These are phyloP conservation scores for Oxyura jamaicensis DNA, from an alignment of 2,113 vertebrate species.

Conservation along the genomic window DNA sequence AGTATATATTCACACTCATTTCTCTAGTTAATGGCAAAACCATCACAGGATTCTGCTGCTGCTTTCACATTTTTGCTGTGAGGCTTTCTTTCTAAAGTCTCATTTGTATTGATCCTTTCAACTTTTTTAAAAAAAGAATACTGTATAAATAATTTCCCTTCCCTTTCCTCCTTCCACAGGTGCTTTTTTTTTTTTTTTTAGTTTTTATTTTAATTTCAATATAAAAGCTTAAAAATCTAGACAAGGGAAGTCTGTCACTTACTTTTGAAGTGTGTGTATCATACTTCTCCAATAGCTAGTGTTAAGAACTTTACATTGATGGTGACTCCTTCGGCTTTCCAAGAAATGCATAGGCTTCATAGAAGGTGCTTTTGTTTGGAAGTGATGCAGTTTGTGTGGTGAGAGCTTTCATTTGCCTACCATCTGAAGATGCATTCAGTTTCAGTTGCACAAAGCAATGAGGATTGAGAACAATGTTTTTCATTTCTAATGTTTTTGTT, in stretches of 20 bases:
- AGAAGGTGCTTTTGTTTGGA: not conserved
- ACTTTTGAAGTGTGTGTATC: not conserved
- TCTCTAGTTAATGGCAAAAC: not conserved
- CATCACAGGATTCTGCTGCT: not conserved
- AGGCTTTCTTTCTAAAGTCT: not conserved
- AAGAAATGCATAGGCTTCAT: not conserved
- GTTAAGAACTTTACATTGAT: not conserved
- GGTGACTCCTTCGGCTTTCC: not conserved
- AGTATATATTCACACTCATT: not conserved
- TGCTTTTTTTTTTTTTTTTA: not conserved
- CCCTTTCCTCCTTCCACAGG: not conserved
- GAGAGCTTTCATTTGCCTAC: not conserved
- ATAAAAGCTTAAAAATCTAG: not conserved
- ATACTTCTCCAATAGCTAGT: not conserved
- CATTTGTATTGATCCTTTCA: constrained; percentile 15
- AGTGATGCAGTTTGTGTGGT: not conserved
- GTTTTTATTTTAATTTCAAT: not conserved
- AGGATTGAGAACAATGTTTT: not conserved
- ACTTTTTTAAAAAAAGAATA: constrained; percentile 1
- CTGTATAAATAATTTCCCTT: constrained; percentile 30
- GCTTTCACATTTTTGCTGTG: not conserved
- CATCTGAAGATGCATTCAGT: not conserved
- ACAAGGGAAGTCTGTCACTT: not conserved
- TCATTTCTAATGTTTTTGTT: not conserved
- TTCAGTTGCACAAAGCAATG: not conserved